These are phyloP conservation scores for Julus scanicus DNA, from an alignment of 2,888 invertebrate species.

Conservation along the genomic window DNA sequence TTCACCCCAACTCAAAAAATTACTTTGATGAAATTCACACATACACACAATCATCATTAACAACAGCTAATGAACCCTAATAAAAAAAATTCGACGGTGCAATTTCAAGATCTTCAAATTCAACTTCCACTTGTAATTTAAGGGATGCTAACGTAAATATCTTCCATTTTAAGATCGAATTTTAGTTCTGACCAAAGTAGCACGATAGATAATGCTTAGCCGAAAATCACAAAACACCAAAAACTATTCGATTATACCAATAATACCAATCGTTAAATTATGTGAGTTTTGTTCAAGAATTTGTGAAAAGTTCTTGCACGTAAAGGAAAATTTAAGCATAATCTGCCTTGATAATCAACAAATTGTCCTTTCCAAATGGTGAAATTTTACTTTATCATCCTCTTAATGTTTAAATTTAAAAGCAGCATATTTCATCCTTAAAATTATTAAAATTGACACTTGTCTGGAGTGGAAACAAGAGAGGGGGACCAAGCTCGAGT, in stretches of 20 bases:
- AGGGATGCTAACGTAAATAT: not conserved
- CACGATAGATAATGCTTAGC: no score
- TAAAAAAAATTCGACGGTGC: not conserved
- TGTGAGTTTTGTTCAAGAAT: no score
- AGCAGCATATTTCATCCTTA: not conserved
- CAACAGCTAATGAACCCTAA: not conserved
- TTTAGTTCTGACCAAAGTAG: no score
- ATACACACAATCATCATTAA: not conserved
- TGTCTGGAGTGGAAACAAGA: not conserved
- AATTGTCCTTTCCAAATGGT: not conserved
- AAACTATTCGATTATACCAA: no score
- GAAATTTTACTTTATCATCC: not conserved
- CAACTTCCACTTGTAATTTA: not conserved
- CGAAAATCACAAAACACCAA: no score
- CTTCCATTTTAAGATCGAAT: not conserved
- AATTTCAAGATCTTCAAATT: not conserved
- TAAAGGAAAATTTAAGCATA: no score
- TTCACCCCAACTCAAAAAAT: conserved; percentile 3
- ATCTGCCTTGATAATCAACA: no score
- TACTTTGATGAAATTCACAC: not conserved
- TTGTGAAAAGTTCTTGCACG: no score
- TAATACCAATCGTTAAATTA: no score
- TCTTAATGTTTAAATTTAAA: not conserved
- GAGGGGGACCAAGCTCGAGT: no score
- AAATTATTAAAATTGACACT: not conserved